Evolutionary conservation across 2,888 invertebrate genomes (phyloP), one percentile per base, ranked within the genome.

Genomic region (Zaprionus obscuricornis): DNA sequence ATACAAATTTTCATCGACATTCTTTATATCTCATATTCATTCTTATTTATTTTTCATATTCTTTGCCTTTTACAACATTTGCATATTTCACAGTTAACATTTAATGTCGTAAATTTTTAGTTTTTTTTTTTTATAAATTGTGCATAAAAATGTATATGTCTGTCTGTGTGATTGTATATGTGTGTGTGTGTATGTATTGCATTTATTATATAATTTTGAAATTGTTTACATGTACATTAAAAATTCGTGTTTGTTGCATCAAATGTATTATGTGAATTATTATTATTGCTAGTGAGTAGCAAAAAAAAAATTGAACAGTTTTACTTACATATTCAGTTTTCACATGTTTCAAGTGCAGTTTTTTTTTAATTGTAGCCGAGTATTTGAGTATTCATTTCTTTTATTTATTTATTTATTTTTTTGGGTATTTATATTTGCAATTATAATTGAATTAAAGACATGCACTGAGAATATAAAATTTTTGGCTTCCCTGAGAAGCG

Each of bases 1-100:
- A 79, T 34, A 63, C 54, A 58, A 58, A 62, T 54, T 36, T 6
- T 39, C 34, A 55, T 13, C 13, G 11, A 5, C n/a, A 13, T 3
- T 5, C 31, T 14, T 31, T 31, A 3, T 2, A n/a, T n/a, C n/a
- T n/a, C n/a, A 56, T 31, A 46, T 64, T 51, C 58, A 64, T 76
- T 67, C 47, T 77, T 18, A 56, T 79, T 66, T n/a, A n/a, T n/a
- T n/a, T n/a, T n/a, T n/a, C n/a, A n/a, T n/a, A n/a, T n/a, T n/a
- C n/a, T n/a, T n/a, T n/a, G n/a, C n/a, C n/a, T n/a, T 78, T 76
- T 84, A 78, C 78, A 78, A 65, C 77, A 67, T 76, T 72, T 62
- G 76, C 63, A 79, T 58, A 68, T 63, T 57, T 36, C 63, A 76
- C 64, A 64, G 81, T 81, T 83, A 81, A 84, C 77, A 84, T 84